Conservation (phyloP, 2,888 invertebrate genomes). For the Actias luna region DNA sequence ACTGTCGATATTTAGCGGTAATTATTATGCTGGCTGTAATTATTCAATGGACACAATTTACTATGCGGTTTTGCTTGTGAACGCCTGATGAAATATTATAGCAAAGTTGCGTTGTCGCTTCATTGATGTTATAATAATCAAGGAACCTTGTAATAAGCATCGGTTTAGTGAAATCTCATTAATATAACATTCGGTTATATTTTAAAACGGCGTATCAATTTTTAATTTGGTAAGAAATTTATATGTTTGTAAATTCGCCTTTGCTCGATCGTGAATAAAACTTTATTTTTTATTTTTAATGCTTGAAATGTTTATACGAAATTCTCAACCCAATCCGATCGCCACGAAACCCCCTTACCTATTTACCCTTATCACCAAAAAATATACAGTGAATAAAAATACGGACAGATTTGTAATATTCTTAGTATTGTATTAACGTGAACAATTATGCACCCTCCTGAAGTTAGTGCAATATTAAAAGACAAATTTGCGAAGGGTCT, state of each 20-base stretch:
- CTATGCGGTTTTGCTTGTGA: not conserved
- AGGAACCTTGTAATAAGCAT: not conserved
- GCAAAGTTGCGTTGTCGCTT: not conserved
- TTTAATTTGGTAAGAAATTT: too few species aligned
- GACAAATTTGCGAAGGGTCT: not conserved
- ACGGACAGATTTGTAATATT: not conserved
- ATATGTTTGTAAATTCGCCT: too few species aligned
- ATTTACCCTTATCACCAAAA: not conserved
- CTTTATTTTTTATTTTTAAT: too few species aligned
- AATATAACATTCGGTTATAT: not conserved
- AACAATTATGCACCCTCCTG: slow-evolving; percentile 4
- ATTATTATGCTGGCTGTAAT: not conserved
- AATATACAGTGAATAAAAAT: not conserved
- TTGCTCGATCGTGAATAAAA: too few species aligned
- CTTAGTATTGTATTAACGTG: not conserved
- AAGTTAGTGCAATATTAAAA: not conserved
- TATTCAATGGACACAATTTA: not conserved
- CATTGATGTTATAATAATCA: not conserved
- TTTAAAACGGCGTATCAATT: too few species aligned
- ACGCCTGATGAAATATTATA: not conserved
- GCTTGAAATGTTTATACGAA: too few species aligned
- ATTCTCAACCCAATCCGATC: too few species aligned
- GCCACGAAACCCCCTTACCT: not conserved
- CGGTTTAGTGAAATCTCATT: not conserved
- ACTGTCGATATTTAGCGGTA: not conserved